Conservation (phyloP, 2,113 vertebrate genomes). For the Xyliphius kryptos region DNA sequence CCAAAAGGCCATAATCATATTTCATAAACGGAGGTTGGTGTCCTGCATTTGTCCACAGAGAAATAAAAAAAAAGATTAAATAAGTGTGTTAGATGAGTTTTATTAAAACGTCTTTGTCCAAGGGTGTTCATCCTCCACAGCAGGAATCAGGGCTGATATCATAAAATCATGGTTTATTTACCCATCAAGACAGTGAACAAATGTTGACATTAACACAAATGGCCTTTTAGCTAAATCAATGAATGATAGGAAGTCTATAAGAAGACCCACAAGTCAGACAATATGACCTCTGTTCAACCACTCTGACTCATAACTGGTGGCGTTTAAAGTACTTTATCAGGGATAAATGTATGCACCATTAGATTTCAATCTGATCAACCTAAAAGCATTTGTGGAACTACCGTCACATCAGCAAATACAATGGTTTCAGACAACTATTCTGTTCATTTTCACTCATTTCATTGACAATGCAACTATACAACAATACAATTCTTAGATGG, state of each 20-base stretch:
- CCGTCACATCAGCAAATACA: background rate
- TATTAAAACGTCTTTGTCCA: too few relatives aligned
- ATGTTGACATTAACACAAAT: background rate
- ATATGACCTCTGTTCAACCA: background rate
- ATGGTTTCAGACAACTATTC: background rate
- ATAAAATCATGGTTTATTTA: too few relatives aligned
- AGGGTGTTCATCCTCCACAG: too few relatives aligned
- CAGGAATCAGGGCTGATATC: too few relatives aligned
- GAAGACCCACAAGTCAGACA: background rate
- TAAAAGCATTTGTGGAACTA: background rate
- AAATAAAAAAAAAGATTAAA: too few relatives aligned
- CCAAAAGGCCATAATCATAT: too few relatives aligned
- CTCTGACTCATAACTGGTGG: background rate
- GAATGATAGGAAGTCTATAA: background rate
- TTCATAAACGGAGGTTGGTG: too few relatives aligned
- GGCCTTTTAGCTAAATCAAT: constrained; percentile 13
- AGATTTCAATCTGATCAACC: background rate
- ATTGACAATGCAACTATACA: background rate
- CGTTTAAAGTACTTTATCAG: background rate
- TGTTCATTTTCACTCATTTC: background rate
- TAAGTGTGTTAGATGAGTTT: too few relatives aligned
- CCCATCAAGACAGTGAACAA: too few relatives aligned
- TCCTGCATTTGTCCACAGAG: too few relatives aligned
- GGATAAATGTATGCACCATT: background rate
- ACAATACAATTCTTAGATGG: background rate